These are phyloP conservation scores for Helicolenus hilgendorfi DNA, from an alignment of 2,797 vertebrate species.

Conservation along the genomic window DNA sequence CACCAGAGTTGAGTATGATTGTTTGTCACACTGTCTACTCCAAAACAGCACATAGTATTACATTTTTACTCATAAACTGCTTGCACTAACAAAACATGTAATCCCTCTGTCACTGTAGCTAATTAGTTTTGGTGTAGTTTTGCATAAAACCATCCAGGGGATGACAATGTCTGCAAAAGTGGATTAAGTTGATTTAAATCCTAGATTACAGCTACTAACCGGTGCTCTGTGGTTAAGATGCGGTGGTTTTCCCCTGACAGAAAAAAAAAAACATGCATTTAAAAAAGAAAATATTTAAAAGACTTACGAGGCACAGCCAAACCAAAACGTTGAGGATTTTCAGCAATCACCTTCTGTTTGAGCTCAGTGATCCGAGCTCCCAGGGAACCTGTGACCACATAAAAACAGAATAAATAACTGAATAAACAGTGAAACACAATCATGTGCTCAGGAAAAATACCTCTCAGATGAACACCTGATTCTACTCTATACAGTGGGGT, in stretches of 20 bases:
- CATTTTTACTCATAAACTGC: no score
- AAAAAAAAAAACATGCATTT: background rate
- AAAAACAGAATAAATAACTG: background rate
- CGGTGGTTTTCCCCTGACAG: no score
- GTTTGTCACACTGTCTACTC: background rate
- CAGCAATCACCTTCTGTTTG: conserved; percentile 95
- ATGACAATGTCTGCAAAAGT: background rate
- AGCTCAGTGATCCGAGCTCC: conserved; percentile 94
- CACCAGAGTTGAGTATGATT: background rate
- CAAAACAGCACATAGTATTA: background rate
- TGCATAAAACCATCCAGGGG: background rate
- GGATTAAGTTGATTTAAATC: background rate
- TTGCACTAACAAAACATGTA: background rate
- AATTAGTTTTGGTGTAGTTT: background rate
- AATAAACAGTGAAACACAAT: background rate
- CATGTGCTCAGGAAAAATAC: background rate
- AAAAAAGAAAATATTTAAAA: background rate
- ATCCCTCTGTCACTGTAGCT: background rate
- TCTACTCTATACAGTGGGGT: background rate
- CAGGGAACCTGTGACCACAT: conserved; percentile 90
- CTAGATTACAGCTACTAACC: background rate
- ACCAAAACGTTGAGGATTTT: conserved; percentile 93
- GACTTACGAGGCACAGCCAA: conserved; percentile 96
- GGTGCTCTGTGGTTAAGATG: no score
- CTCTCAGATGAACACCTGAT: background rate